Percentiles rank a stretch among this genome's conserved stretches.
These are phyloP conservation scores for Verasper variegatus DNA, from an alignment of 2,113 vertebrate genomes.

Conservation along the genomic window DNA sequence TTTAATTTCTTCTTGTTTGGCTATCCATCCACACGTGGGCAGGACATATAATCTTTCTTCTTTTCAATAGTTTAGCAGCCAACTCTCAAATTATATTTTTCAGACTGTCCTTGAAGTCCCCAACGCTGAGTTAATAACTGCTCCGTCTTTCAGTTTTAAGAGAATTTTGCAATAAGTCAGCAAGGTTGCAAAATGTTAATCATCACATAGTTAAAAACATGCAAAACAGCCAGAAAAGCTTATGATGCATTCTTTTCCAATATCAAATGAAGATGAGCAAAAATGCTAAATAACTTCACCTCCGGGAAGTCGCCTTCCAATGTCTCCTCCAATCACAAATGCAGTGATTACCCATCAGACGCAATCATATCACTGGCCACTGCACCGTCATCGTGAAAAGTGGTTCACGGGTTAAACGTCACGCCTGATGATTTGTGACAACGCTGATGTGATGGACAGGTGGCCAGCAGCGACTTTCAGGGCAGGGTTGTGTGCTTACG, in stretches of 20 bases:
- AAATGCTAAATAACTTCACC: conserved; percentile 53
- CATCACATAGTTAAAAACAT: too few relatives aligned
- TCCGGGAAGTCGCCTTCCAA: conserved; percentile 51
- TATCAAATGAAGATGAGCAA: background rate
- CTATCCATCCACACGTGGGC: too few relatives aligned
- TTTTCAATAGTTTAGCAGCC: too few relatives aligned
- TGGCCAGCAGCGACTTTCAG: conserved; percentile 78
- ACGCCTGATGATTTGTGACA: conserved; percentile 55
- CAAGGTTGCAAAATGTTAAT: too few relatives aligned
- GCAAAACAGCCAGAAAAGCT: background rate
- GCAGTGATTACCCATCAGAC: conserved; percentile 57
- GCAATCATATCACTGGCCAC: conserved; percentile 60
- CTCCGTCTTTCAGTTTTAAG: too few relatives aligned
- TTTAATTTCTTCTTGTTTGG: too few relatives aligned
- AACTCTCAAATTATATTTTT: too few relatives aligned
- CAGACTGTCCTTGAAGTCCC: too few relatives aligned
- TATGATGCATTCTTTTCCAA: background rate
- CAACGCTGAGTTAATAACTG: too few relatives aligned
- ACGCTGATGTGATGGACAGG: conserved; percentile 75
- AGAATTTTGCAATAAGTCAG: too few relatives aligned
- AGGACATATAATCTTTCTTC: too few relatives aligned
- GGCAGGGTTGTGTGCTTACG: conserved; percentile 70
- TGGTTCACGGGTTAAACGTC: conserved; percentile 73
- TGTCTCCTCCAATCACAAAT: conserved; percentile 62
- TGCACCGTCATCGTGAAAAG: conserved; percentile 55